Percentiles rank a stretch among this genome's conserved stretches.
Conservation (phyloP, 2,113 vertebrate genomes). For the Rhegmatorhina hoffmannsi region DNA sequence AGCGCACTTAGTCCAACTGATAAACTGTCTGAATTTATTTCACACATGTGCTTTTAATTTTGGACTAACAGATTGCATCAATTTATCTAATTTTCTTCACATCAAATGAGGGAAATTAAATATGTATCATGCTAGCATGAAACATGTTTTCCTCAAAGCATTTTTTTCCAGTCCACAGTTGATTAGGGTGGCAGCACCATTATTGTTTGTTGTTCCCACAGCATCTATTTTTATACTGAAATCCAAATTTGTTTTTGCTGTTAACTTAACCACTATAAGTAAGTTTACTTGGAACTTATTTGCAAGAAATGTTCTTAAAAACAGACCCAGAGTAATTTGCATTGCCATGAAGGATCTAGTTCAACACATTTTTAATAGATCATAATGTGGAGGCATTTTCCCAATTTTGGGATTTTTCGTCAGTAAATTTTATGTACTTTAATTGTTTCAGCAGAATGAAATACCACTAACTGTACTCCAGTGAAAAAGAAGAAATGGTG, state of each 20-base stretch:
- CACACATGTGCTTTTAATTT: not conserved
- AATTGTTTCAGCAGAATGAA: conserved; percentile 22
- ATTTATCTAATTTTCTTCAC: conserved; percentile 1
- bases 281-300: not conserved
- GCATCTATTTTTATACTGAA: not conserved
- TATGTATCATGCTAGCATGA: not conserved
- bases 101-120: not conserved
- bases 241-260: conserved; percentile 19
- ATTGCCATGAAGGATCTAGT: not conserved
- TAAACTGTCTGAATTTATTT: not conserved
- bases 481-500: not conserved
- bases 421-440: not conserved
- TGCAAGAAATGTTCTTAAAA: not conserved
- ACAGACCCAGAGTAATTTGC: not conserved
- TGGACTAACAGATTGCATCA: not conserved
- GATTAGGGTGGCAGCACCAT: not conserved
- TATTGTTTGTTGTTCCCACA: not conserved
- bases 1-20: not conserved
- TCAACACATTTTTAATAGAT: not conserved
- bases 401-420: not conserved
- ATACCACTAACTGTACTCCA: not conserved
- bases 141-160: not conserved
- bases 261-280: conserved; percentile 17
- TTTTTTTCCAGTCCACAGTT: not conserved
- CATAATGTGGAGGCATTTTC: not conserved